These are phyloP conservation scores for Oreocharis arfaki DNA, from an alignment of 2,113 vertebrate genomes.

Conservation along the genomic window DNA sequence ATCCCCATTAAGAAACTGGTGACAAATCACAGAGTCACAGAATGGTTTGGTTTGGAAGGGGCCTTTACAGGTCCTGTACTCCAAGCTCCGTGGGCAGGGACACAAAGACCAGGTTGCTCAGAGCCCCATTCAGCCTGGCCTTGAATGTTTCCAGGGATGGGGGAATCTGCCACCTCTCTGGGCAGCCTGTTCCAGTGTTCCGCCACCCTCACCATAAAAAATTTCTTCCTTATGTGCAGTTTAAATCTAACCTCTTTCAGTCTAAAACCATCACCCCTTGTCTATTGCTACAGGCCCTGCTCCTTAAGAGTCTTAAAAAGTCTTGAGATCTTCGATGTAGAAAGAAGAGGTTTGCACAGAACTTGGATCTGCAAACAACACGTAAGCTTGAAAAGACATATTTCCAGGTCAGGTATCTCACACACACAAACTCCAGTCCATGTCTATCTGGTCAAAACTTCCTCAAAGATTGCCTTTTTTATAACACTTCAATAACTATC, in stretches of 20 bases:
- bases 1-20: background rate
- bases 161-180: background rate
- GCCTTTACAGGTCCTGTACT: background rate
- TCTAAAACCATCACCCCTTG: background rate
- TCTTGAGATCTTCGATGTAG: background rate
- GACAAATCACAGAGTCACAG: background rate
- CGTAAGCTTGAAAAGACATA: accelerated
- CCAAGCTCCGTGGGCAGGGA: background rate
- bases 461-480: background rate
- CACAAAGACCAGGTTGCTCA: background rate
- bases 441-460: background rate
- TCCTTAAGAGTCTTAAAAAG: background rate
- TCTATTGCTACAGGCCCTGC: background rate
- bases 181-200: background rate
- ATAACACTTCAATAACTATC: background rate
- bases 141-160: background rate
- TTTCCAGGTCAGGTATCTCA: background rate
- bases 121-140: background rate
- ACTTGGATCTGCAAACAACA: background rate
- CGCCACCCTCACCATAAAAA: background rate
- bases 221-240: background rate
- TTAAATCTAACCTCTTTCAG: background rate
- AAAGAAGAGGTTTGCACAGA: background rate
- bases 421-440: no score
- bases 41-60: background rate